phyloP scores from a whole-genome alignment of 2,797 vertebrate genomes.

The Setipinna tenuifilis region DNA sequence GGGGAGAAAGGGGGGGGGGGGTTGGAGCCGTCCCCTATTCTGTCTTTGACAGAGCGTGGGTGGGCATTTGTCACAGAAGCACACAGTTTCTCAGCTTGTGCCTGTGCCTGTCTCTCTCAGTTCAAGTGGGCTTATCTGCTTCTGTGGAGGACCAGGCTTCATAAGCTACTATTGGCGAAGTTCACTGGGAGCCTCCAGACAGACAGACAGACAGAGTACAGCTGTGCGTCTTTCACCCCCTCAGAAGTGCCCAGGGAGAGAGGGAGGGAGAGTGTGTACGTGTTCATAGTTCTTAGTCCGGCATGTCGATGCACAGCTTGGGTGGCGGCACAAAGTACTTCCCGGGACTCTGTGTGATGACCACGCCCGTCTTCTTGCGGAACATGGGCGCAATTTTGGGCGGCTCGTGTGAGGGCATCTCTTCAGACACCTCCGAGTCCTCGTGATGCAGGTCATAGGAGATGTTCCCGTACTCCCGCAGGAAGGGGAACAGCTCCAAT shows the following conservation, averaged over 20 bases:
- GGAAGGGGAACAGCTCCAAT: conserved; percentile 94
- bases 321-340: conserved; percentile 94
- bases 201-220: background rate
- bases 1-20: background rate
- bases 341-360: conserved; percentile 96
- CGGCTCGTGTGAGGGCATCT: conserved; percentile 85
- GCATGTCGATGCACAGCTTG: conserved; percentile 96
- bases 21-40: background rate
- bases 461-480: conserved; percentile 96
- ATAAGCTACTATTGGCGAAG: background rate
- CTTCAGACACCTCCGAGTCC: conserved; percentile 88
- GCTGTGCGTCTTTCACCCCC: background rate
- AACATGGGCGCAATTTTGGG: conserved; percentile 98
- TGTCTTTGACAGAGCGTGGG: conserved; percentile 10
- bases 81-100: background rate
- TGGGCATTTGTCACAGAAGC: background rate
- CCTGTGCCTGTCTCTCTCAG: background rate
- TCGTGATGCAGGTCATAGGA: conserved; percentile 95
- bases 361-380: conserved; percentile 94
- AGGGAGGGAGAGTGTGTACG: background rate
- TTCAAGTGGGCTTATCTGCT: background rate
- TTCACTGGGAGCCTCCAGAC: background rate
- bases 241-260: background rate
- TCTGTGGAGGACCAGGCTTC: background rate
- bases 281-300: conserved; percentile 75